Percentiles rank a stretch among this genome's conserved stretches.
phyloP scores from a whole-genome alignment of 2,113 vertebrate species.

The Rafetus swinhoei region DNA sequence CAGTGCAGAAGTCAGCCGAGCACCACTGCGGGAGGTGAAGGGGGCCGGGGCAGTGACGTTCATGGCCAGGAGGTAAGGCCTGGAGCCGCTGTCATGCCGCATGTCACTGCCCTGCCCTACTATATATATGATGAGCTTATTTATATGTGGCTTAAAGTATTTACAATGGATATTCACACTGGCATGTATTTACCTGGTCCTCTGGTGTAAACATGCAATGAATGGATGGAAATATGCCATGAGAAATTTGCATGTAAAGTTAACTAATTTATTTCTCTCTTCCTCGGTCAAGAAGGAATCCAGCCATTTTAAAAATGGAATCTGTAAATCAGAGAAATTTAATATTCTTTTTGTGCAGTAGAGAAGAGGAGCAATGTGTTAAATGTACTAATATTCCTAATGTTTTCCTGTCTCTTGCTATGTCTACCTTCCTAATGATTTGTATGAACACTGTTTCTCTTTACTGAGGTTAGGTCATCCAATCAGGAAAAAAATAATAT shows the following conservation, averaged over 20 bases:
- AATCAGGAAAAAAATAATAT: background rate
- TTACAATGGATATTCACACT: background rate
- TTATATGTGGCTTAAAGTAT: background rate
- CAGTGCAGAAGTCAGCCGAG: too few species aligned
- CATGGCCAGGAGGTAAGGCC: too few species aligned
- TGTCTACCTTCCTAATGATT: background rate
- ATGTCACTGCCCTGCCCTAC: too few species aligned
- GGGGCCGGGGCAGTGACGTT: too few species aligned
- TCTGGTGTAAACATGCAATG: background rate
- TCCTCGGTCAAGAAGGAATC: background rate
- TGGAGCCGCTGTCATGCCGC: too few species aligned
- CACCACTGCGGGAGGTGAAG: too few species aligned
- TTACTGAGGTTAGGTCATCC: background rate
- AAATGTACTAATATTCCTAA: background rate
- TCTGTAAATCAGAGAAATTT: background rate
- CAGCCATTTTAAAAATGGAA: background rate
- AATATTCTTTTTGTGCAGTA: background rate
- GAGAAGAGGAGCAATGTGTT: background rate
- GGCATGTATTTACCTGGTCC: background rate
- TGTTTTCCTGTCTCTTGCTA: background rate
- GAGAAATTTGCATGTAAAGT: background rate
- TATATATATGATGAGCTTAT: background rate
- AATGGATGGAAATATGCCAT: fast-evolving
- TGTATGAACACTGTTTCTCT: background rate
- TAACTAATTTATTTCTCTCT: background rate